phyloP scores from a whole-genome alignment of 2,113 vertebrate genomes.

The Lagopus muta region DNA sequence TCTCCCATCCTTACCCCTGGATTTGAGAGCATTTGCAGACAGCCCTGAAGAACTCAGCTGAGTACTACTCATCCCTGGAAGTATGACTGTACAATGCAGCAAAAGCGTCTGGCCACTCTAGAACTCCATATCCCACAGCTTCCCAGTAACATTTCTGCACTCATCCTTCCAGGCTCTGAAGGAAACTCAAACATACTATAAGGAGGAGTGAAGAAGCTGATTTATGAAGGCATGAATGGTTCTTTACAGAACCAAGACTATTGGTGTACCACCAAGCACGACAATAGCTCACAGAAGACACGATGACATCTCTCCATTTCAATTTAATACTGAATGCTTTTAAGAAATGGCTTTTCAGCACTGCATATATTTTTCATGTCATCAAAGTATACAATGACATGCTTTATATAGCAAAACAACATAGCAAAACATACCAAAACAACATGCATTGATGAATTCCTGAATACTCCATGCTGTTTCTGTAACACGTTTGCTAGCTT shows the following conservation, averaged over 20 bases:
- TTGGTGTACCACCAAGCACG: accelerated
- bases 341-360: not conserved
- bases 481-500: not conserved
- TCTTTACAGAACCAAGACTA: not conserved
- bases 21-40: not conserved
- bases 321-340: not conserved
- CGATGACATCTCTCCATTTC: not conserved
- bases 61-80: not conserved
- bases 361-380: not conserved
- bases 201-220: not conserved
- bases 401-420: not conserved
- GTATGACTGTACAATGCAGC: not conserved
- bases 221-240: not conserved
- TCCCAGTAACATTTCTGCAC: not conserved
- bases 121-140: not conserved
- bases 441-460: not conserved
- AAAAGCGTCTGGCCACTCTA: not conserved
- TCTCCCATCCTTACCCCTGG: no score
- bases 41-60: not conserved
- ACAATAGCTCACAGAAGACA: not conserved
- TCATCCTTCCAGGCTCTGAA: not conserved
- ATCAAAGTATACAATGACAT: accelerated
- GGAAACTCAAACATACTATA: not conserved
- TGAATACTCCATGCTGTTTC: not conserved
- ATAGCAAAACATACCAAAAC: not conserved